Percentiles rank a stretch among this genome's conserved stretches.
Evolutionary conservation across 2,113 vertebrate species (phyloP).

Genomic region (Parotia lawesii): DNA sequence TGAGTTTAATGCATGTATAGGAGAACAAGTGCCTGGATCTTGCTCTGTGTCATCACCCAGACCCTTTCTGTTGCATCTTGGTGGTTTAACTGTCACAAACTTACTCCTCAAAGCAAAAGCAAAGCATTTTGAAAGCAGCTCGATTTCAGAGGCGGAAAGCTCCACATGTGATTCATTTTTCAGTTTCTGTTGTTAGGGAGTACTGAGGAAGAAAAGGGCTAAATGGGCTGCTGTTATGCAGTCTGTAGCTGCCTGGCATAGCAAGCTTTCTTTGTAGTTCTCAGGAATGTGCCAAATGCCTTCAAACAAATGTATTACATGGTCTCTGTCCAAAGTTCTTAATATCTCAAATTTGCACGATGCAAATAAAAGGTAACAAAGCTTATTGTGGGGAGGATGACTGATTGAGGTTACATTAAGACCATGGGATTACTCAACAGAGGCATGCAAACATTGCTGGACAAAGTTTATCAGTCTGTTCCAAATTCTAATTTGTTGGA

Average conservation of each 20-base stretch:
- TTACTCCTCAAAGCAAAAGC: neutral
- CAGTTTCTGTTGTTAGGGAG: neutral
- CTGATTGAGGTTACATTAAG: neutral
- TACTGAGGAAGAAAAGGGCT: neutral
- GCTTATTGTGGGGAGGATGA: neutral
- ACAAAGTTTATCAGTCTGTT: conserved; percentile 52
- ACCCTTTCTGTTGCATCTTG: neutral
- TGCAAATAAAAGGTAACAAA: conserved; percentile 15
- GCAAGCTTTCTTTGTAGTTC: neutral
- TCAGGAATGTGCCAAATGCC: neutral
- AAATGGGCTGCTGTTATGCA: neutral
- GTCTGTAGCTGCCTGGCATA: neutral
- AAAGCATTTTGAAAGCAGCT: neutral
- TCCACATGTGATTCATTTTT: neutral
- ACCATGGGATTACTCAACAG: conserved; percentile 11
- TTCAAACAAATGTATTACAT: conserved; percentile 22
- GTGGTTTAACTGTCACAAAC: neutral
- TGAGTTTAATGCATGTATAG: neutral
- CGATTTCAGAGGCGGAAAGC: neutral
- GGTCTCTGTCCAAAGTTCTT: conserved; percentile 49
- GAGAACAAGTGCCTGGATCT: neutral
- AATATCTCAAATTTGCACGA: neutral
- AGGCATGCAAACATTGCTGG: neutral
- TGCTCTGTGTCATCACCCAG: neutral
- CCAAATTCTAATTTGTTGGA: conserved; percentile 61